Percentiles rank a stretch among this genome's conserved stretches.
Evolutionary conservation across 64 coral and sea anemone species (phyloP).

Genomic region (Actinia tenebrosa): DNA sequence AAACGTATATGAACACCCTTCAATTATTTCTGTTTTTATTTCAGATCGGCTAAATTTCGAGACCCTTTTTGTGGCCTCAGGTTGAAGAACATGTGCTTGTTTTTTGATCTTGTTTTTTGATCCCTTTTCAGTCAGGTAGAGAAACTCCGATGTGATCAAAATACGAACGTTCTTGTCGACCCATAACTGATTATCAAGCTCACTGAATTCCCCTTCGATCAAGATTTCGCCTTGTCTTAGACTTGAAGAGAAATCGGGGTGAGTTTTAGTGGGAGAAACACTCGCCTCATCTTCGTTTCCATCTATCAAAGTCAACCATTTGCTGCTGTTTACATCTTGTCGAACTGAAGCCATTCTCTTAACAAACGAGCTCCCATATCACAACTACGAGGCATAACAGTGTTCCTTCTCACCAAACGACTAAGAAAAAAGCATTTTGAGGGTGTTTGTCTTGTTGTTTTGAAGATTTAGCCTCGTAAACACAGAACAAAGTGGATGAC

Average conservation of each 20-base stretch:
- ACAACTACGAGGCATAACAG: not conserved
- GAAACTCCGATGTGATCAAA: slow-evolving; percentile 54
- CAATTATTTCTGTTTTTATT: slow-evolving; percentile 20
- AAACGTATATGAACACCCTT: slow-evolving; percentile 59
- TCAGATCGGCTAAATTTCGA: slow-evolving; percentile 47
- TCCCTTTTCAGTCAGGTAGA: slow-evolving; percentile 49
- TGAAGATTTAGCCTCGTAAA: slow-evolving; percentile 4
- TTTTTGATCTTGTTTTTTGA: slow-evolving; percentile 21
- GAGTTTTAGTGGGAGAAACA: not conserved
- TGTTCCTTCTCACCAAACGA: slow-evolving; percentile 4
- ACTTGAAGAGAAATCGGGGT: not conserved
- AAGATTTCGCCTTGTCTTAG: slow-evolving; percentile 45
- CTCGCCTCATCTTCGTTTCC: not conserved
- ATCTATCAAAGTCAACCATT: not conserved
- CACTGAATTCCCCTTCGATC: slow-evolving; percentile 62
- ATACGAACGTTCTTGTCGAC: slow-evolving; percentile 46
- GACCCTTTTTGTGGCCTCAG: slow-evolving; percentile 39
- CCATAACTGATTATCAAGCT: slow-evolving; percentile 41
- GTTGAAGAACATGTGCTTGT: slow-evolving; percentile 32
- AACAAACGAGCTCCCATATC: not conserved
- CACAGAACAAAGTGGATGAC: slow-evolving; percentile 5
- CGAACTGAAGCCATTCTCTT: slow-evolving; percentile 6
- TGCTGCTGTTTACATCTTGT: not conserved
- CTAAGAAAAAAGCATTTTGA: not conserved
- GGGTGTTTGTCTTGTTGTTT: not conserved